Conservation (phyloP, 2,797 vertebrate genomes). For the Mus spretus region DNA sequence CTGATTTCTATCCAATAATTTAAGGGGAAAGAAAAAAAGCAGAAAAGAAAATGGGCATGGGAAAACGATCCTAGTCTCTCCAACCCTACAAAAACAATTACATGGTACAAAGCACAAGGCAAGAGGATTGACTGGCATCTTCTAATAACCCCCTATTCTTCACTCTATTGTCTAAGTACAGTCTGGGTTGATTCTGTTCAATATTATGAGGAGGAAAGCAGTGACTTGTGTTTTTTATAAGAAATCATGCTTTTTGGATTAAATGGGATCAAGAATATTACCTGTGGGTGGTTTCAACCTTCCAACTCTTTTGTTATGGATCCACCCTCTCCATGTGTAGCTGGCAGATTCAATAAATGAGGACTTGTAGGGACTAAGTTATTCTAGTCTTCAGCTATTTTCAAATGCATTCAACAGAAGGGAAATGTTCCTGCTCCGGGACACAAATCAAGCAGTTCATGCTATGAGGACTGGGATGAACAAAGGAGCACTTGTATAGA, state of each 20-base stretch:
- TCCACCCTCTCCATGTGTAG: not conserved
- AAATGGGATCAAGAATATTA: not conserved
- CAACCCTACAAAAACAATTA: constrained; percentile 7
- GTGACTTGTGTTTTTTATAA: not conserved
- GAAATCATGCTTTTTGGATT: constrained; percentile 11
- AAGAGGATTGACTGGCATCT: not conserved
- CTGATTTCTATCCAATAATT: constrained; percentile 73
- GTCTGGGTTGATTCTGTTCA: not conserved
- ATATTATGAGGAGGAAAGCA: not conserved
- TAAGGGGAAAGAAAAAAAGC: constrained; percentile 9
- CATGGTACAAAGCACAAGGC: not conserved
- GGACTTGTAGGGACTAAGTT: not conserved
- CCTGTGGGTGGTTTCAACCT: not conserved
- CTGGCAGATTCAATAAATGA: not conserved
- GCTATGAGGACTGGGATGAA: not conserved
- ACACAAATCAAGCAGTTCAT: not conserved
- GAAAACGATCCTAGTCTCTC: constrained; percentile 23
- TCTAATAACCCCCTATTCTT: constrained; percentile 7
- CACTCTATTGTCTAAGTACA: constrained; percentile 28
- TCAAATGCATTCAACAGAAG: not conserved
- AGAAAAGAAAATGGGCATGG: not conserved
- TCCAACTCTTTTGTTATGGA: not conserved
- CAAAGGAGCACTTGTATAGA: not conserved
- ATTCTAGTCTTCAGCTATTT: not conserved
- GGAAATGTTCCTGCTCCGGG: not conserved